Evolutionary conservation across 37 sponge, comb jelly and placozoan genomes (phyloP).

Genomic region (Beroe ovata): DNA sequence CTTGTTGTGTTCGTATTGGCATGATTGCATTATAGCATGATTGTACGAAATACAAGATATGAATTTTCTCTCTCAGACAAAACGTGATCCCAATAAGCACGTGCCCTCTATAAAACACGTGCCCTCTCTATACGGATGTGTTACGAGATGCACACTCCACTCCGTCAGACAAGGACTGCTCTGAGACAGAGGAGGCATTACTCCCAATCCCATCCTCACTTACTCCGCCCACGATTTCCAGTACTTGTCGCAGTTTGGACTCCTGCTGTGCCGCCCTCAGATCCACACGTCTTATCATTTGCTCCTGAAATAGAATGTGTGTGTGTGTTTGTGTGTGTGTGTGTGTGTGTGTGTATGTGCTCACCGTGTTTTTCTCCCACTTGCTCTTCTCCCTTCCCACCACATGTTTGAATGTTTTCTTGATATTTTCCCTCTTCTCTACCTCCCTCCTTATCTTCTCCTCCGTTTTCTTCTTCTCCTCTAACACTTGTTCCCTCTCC

Average conservation of each 20-base stretch:
- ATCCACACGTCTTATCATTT: slow-evolving; percentile 35
- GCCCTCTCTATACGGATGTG: slow-evolving; percentile 66
- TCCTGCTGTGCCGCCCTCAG: slow-evolving; percentile 41
- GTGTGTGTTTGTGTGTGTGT: too few species aligned
- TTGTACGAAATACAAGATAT: too few species aligned
- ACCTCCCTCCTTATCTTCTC: slow-evolving; percentile 25
- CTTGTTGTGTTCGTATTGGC: too few species aligned
- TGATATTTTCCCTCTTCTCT: slow-evolving; percentile 44
- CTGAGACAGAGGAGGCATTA: background rate
- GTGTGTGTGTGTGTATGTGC: background rate
- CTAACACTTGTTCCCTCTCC: slow-evolving; percentile 28
- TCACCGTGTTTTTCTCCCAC: slow-evolving; percentile 58
- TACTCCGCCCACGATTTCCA: slow-evolving; percentile 66
- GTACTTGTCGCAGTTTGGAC: slow-evolving; percentile 66
- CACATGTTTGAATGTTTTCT: slow-evolving; percentile 50
- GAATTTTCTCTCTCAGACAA: too few species aligned
- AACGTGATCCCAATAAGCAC: too few species aligned
- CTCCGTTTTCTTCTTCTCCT: slow-evolving; percentile 35
- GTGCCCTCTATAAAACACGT: too few species aligned
- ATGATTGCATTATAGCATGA: too few species aligned
- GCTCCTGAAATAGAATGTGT: slow-evolving; percentile 19
- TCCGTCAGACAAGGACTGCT: background rate
- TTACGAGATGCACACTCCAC: background rate
- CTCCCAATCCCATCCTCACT: slow-evolving; percentile 18
- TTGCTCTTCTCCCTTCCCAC: slow-evolving; percentile 48